These are phyloP conservation scores for Bombylius discolor DNA, from an alignment of 2,888 invertebrate species.

Conservation along the genomic window DNA sequence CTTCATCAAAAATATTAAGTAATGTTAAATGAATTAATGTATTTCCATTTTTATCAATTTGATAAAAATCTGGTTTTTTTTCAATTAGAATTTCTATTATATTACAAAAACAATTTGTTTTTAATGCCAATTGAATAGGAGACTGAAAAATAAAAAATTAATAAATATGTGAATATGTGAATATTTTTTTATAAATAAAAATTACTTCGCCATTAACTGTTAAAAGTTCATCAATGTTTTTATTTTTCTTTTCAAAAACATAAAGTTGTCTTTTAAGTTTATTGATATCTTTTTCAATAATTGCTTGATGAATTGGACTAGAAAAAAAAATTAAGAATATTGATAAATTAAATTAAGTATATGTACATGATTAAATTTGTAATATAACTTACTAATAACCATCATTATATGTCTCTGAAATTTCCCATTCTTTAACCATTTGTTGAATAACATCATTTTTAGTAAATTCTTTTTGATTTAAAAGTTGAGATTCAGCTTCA, in stretches of 20 bases:
- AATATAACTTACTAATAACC: background rate
- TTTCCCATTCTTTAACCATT: background rate
- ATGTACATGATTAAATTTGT: background rate
- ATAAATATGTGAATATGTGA: background rate
- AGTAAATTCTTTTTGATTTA: background rate
- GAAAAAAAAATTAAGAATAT: background rate
- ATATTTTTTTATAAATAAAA: too few relatives aligned
- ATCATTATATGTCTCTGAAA: background rate
- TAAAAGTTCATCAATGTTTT: slow-evolving; percentile 4
- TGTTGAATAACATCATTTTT: background rate
- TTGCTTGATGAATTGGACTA: slow-evolving; percentile 16
- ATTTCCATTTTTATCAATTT: slow-evolving; percentile 24
- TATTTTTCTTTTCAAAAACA: slow-evolving; percentile 10
- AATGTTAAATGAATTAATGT: slow-evolving; percentile 28
- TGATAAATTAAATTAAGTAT: background rate
- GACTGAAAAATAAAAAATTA: slow-evolving; percentile 1
- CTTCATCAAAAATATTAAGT: slow-evolving; percentile 17
- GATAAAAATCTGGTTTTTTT: slow-evolving; percentile 19
- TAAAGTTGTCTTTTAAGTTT: slow-evolving; percentile 13
- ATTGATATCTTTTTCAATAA: slow-evolving; percentile 10
- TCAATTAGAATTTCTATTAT: slow-evolving; percentile 21
- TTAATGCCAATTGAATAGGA: slow-evolving; percentile 19
- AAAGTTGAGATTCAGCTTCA: background rate
- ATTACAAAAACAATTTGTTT: slow-evolving; percentile 19
- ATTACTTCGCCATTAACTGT: background rate